Conservation (phyloP, 2,888 invertebrate species). For the Drosophila picticornis region DNA sequence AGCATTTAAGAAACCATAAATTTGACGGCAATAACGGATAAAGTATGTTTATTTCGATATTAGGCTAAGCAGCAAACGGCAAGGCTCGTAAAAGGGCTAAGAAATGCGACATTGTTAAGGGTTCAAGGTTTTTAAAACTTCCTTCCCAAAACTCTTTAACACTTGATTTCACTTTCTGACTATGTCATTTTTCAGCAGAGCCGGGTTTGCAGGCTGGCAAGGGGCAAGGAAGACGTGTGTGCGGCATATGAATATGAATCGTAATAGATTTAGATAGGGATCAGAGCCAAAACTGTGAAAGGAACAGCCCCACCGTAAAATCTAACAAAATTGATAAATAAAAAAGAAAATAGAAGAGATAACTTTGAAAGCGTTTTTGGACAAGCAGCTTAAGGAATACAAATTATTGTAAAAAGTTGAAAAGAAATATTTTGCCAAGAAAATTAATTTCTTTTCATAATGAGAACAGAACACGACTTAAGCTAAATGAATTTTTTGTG, state of each 20-base stretch:
- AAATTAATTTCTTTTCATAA: slow-evolving; percentile 62
- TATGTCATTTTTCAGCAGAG: slow-evolving; percentile 25
- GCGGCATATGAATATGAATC: slow-evolving; percentile 76
- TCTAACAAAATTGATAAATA: slow-evolving; percentile 57
- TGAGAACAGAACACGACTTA: slow-evolving; percentile 34
- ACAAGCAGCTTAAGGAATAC: slow-evolving; percentile 42
- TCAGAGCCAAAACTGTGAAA: slow-evolving; percentile 59
- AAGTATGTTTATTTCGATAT: slow-evolving; percentile 81
- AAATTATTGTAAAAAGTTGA: slow-evolving; percentile 45
- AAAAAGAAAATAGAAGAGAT: slow-evolving; percentile 30
- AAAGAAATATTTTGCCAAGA: slow-evolving; percentile 27
- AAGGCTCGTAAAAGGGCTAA: slow-evolving; percentile 65
- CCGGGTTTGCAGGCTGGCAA: not conserved
- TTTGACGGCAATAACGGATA: slow-evolving; percentile 77
- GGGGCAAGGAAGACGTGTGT: slow-evolving; percentile 34
- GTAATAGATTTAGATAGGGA: slow-evolving; percentile 76
- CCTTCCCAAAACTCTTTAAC: slow-evolving; percentile 72
- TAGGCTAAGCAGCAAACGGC: slow-evolving; percentile 70
- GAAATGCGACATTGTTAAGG: slow-evolving; percentile 45
- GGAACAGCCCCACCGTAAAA: slow-evolving; percentile 67
- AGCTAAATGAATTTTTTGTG: slow-evolving; percentile 52
- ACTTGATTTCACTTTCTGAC: slow-evolving; percentile 75
- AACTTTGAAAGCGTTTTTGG: slow-evolving; percentile 41
- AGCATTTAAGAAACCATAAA: slow-evolving; percentile 79
- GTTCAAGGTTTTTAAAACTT: slow-evolving; percentile 36